A percentile compares a stretch with the other conserved stretches of the same genome.
Evolutionary conservation across 2,113 vertebrate species (phyloP).

Genomic region (Chloroceryle aenea): DNA sequence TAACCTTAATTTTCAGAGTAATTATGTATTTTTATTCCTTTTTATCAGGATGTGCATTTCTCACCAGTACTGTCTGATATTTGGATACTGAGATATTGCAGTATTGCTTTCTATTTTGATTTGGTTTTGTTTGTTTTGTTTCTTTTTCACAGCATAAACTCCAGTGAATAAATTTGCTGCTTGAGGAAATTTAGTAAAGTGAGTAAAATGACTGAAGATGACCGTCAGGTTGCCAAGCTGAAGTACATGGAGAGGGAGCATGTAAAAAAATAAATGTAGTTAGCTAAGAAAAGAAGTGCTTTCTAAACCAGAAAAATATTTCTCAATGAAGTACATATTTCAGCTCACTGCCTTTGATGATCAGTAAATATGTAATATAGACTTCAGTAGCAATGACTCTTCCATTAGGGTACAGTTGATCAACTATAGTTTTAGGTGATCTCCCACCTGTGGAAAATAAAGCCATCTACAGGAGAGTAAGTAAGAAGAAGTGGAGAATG

Average conservation of each 20-base stretch:
- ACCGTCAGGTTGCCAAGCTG: not conserved
- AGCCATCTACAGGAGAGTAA: not conserved
- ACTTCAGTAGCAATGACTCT: not conserved
- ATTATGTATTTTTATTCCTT: not conserved
- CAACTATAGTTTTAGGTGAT: not conserved
- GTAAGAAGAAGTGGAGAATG: not conserved
- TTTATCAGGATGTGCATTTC: not conserved
- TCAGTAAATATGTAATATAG: not conserved
- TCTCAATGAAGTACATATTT: not conserved
- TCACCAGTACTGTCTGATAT: not conserved
- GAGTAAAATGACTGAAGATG: not conserved
- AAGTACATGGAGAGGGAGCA: not conserved
- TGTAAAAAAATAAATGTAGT: not conserved
- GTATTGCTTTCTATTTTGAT: not conserved
- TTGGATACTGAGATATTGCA: not conserved
- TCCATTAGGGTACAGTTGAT: not conserved
- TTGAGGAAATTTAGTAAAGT: not conserved
- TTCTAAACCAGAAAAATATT: slow-evolving; percentile 21
- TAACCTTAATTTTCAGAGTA: not conserved
- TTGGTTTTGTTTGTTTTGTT: not conserved
- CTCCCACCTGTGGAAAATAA: not conserved
- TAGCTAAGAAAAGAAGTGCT: not conserved
- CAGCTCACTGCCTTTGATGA: not conserved
- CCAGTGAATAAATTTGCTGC: not conserved
- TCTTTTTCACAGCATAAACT: not conserved